Evolutionary conservation across 2,113 vertebrate genomes (phyloP).

Genomic region (Alligator mississippiensis): DNA sequence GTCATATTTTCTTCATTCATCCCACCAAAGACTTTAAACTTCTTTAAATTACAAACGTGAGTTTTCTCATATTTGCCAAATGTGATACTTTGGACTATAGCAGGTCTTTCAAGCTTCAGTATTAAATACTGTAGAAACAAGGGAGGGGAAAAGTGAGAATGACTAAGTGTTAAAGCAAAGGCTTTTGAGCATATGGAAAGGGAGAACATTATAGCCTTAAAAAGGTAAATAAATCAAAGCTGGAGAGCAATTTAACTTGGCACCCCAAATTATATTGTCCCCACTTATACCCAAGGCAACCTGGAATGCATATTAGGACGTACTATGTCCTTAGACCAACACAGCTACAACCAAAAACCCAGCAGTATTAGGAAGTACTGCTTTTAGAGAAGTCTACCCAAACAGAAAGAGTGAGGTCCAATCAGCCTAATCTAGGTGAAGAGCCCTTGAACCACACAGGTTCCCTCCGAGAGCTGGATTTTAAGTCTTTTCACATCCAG

Average conservation of each 20-base stretch:
- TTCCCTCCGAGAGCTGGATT: background rate
- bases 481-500: constrained; percentile 24
- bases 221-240: background rate
- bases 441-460: background rate
- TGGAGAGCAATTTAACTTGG: background rate
- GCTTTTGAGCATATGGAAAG: background rate
- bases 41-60: constrained; percentile 98
- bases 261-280: background rate
- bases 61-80: constrained; percentile 99
- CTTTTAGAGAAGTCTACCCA: constrained; percentile 8
- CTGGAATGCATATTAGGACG: background rate
- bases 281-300: background rate
- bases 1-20: constrained; percentile 99
- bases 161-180: constrained; percentile 1
- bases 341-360: too few species aligned
- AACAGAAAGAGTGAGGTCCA: background rate
- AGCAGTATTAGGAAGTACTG: background rate
- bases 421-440: too few species aligned
- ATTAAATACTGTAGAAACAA: constrained; percentile 89
- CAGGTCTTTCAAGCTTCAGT: constrained; percentile 96
- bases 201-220: background rate
- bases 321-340: too few species aligned
- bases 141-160: constrained; percentile 19
- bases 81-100: constrained; percentile 97
- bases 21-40: constrained; percentile 98